A percentile compares a stretch with the other conserved stretches of the same genome.
Conservation (phyloP, 2,113 vertebrate species). For the Neogale vison region DNA sequence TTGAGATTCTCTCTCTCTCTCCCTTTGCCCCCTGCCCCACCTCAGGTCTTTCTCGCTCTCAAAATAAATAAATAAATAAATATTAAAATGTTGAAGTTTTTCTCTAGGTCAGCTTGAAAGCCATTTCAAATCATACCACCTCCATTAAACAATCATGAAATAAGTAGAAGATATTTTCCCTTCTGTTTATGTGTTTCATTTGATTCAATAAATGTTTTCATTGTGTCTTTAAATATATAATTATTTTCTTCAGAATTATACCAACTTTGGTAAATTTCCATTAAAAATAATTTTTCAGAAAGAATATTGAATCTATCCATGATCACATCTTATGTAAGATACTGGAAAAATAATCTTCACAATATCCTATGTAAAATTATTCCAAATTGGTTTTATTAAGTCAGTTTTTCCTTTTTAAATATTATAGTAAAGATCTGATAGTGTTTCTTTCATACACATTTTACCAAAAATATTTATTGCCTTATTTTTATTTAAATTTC, state of each 20-base stretch:
- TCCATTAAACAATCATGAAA: not conserved
- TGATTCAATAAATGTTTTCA: not conserved
- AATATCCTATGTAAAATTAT: not conserved
- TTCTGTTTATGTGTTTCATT: not conserved
- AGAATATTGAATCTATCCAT: not conserved
- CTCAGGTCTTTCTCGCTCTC: not conserved
- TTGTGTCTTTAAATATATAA: not conserved
- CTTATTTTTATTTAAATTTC: not conserved
- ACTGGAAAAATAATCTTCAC: not conserved
- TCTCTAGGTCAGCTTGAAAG: not conserved
- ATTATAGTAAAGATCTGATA: not conserved
- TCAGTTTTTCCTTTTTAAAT: not conserved
- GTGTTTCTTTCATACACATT: not conserved
- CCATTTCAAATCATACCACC: not conserved
- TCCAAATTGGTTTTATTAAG: not conserved
- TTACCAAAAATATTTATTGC: not conserved
- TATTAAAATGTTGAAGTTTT: not conserved
- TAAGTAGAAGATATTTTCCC: not conserved
- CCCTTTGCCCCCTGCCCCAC: not conserved
- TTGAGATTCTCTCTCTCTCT: not conserved
- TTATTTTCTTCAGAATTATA: not conserved
- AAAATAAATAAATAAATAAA: not conserved
- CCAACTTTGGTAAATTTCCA: not conserved
- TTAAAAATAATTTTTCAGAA: not conserved
- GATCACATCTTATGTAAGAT: not conserved